Percentiles rank a stretch among this genome's conserved stretches.
Conservation (phyloP, 2,888 invertebrate genomes). For the Syrphus vitripennis region DNA sequence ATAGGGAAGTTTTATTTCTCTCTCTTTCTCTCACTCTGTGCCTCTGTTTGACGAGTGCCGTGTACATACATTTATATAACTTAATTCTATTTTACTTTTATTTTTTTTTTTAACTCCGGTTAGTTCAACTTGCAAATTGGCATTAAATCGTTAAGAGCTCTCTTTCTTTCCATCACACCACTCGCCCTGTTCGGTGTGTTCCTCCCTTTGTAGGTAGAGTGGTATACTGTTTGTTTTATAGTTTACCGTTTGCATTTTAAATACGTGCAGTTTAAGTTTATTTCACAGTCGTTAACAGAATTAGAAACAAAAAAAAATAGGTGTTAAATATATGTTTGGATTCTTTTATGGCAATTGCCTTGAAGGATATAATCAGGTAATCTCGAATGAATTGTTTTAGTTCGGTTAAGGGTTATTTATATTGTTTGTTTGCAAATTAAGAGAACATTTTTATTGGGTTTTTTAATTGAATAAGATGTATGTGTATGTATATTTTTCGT, state of each 20-base stretch:
- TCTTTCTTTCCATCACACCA: not conserved
- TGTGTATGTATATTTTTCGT: not conserved
- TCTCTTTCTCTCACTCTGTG: too few relatives aligned
- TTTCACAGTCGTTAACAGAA: constrained; percentile 36
- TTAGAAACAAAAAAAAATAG: constrained; percentile 3
- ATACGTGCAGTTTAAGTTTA: constrained; percentile 43
- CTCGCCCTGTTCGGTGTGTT: not conserved
- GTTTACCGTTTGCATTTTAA: constrained; percentile 41
- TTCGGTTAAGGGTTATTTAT: not conserved
- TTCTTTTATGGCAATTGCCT: not conserved
- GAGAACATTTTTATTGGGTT: not conserved
- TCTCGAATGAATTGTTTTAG: not conserved
- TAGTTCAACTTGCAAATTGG: constrained; percentile 48
- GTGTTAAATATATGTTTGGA: constrained; percentile 32
- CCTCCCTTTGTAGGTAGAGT: too few relatives aligned
- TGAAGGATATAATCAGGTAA: constrained; percentile 41
- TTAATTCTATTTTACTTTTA: constrained; percentile 28
- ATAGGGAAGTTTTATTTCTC: not conserved
- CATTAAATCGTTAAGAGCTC: constrained; percentile 57
- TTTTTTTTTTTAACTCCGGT: not conserved
- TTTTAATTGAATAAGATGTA: not conserved
- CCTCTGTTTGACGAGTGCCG: constrained; percentile 5
- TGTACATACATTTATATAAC: constrained; percentile 56
- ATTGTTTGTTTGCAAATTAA: not conserved
- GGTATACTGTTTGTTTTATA: constrained; percentile 9